Evolutionary conservation across 1,140 invertebrate species (phyloP).

Genomic region (Heliothis subflexa): DNA sequence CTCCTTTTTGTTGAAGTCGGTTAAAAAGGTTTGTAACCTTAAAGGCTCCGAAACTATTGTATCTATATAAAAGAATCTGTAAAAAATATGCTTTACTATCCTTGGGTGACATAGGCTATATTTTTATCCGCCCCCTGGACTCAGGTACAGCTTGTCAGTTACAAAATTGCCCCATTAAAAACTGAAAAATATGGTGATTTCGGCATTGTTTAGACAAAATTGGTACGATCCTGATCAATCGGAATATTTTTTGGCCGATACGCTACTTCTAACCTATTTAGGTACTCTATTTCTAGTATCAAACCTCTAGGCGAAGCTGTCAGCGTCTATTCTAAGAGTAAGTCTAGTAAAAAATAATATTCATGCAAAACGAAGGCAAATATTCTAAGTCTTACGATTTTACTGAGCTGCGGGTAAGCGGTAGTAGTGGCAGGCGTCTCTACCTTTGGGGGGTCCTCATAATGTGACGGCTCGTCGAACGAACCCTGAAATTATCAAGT

Average conservation of each 20-base stretch:
- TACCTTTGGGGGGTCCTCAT: slow-evolving; percentile 83
- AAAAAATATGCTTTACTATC: no score
- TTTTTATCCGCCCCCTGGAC: no score
- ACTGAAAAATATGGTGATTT: no score
- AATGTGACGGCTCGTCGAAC: slow-evolving; percentile 88
- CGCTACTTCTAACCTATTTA: not conserved
- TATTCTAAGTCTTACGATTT: slow-evolving; percentile 66
- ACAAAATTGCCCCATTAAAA: no score
- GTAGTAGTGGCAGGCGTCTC: slow-evolving; percentile 73
- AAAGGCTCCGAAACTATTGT: no score
- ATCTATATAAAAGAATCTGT: not conserved
- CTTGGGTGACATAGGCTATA: no score
- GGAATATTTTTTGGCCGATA: no score
- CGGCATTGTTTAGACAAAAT: no score
- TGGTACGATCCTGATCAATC: no score
- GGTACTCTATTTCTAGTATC: not conserved
- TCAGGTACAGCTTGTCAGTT: no score
- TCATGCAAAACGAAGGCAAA: slow-evolving; percentile 26
- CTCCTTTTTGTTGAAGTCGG: no score
- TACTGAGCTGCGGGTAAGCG: slow-evolving; percentile 64
- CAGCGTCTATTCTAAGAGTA: not conserved
- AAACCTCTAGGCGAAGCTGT: slow-evolving; percentile 12
- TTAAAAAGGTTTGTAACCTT: not conserved
- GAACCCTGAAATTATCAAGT: slow-evolving; percentile 84
- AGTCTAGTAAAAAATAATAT: slow-evolving; percentile 1